Percentiles rank a stretch among this genome's conserved stretches.
Evolutionary conservation across 2,888 invertebrate genomes (phyloP).

Genomic region (Megaustenia siamemsis): DNA sequence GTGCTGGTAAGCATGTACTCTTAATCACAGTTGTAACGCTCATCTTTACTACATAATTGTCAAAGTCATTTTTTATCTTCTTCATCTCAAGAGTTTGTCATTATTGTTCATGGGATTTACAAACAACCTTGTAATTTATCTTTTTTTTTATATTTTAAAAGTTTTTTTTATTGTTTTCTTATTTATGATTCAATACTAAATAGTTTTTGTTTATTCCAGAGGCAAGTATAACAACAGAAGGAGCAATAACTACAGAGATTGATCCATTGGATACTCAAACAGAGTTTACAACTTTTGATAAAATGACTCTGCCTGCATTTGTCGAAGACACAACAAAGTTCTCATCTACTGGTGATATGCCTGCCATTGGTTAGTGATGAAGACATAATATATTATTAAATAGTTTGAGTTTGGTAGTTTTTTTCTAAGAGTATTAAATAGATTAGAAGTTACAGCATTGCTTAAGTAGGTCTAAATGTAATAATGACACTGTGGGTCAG

Average conservation of each 20-base stretch:
- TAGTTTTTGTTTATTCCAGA: too few species aligned
- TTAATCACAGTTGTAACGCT: background rate
- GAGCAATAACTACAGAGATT: background rate
- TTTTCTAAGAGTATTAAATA: background rate
- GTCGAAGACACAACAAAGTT: conserved; percentile 30
- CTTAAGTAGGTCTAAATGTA: too few species aligned
- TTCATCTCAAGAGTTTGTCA: too few species aligned
- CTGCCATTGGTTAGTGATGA: conserved; percentile 16
- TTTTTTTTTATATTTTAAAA: too few species aligned
- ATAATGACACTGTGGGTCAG: too few species aligned
- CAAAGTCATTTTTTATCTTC: too few species aligned
- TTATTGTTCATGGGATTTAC: too few species aligned
- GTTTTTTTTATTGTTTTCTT: too few species aligned
- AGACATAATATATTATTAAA: background rate
- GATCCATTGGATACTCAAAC: background rate
- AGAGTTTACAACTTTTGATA: background rate
- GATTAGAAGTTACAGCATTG: background rate
- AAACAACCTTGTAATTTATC: too few species aligned
- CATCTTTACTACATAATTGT: too few species aligned
- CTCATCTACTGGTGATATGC: conserved; percentile 7
- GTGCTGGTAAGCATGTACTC: conserved; percentile 57
- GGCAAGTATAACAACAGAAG: conserved; percentile 36
- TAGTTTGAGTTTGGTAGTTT: background rate
- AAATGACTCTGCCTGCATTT: background rate
- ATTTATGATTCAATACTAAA: too few species aligned